Conservation (phyloP, 2,797 vertebrate species). For the Tauraco hartlaubi region DNA sequence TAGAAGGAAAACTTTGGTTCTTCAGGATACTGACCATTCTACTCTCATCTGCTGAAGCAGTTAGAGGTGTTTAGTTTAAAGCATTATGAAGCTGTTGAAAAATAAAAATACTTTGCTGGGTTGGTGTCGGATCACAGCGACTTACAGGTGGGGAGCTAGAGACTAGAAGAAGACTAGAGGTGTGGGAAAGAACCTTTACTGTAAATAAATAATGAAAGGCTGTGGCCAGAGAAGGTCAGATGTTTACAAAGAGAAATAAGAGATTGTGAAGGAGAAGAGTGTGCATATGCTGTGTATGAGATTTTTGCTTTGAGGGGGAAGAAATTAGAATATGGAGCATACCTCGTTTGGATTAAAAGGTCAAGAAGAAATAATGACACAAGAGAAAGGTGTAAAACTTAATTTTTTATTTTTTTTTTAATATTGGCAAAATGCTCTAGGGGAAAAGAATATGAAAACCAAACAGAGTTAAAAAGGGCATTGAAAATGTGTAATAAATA, state of each 20-base stretch:
- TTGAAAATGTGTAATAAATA: neutral
- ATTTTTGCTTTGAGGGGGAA: neutral
- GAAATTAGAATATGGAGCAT: neutral
- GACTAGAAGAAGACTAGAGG: neutral
- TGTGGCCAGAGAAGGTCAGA: neutral
- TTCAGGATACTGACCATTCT: neutral
- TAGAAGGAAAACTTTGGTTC: neutral
- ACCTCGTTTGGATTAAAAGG: neutral
- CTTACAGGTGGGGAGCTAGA: neutral
- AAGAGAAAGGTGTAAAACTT: neutral
- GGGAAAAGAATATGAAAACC: neutral
- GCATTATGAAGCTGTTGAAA: neutral
- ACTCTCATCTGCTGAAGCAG: neutral
- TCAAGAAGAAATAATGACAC: neutral
- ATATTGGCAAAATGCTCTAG: neutral
- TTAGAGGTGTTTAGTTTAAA: neutral
- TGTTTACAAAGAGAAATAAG: neutral
- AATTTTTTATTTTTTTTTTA: neutral
- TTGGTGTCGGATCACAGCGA: neutral
- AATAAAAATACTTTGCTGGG: neutral
- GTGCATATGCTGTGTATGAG: neutral
- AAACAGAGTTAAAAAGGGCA: neutral
- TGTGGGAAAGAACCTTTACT: neutral
- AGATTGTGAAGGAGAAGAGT: neutral
- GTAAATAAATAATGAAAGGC: neutral